Evolutionary conservation across 1,140 invertebrate genomes (phyloP).

Genomic region (Pantala flavescens): DNA sequence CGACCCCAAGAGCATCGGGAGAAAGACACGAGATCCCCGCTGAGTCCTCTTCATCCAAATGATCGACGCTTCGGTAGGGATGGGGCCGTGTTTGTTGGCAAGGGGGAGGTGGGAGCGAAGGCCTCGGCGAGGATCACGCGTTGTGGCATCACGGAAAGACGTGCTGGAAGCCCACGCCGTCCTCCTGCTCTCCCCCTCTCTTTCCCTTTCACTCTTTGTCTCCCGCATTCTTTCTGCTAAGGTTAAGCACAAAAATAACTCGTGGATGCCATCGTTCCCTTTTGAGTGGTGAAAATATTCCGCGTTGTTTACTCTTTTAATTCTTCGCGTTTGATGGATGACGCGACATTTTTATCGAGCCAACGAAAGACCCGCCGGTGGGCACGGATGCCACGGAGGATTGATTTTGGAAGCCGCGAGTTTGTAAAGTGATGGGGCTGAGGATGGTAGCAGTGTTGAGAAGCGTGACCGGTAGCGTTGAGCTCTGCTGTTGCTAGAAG

Average conservation of each 20-base stretch:
- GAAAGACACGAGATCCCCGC: background rate
- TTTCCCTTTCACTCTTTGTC: constrained; percentile 17
- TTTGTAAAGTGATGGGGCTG: no score
- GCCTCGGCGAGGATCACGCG: constrained; percentile 21
- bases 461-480: no score
- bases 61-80: constrained; percentile 26
- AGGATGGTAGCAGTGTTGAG: no score
- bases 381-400: no score
- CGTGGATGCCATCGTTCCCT: background rate
- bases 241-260: constrained; percentile 7
- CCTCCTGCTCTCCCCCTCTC: constrained; percentile 23
- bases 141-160: no score
- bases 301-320: background rate
- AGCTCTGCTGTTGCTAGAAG: no score
- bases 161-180: background rate
- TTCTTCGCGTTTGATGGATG: background rate
- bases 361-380: background rate
- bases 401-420: no score
- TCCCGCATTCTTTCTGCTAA: constrained; percentile 8
- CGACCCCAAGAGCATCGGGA: no score
- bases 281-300: background rate
- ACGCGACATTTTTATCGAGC: background rate
- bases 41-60: constrained; percentile 17
- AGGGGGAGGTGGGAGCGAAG: constrained; percentile 26
- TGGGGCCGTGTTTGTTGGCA: constrained; percentile 22